These are phyloP conservation scores for Blomia tropicalis DNA, from an alignment of 2,888 invertebrate genomes.

Conservation along the genomic window DNA sequence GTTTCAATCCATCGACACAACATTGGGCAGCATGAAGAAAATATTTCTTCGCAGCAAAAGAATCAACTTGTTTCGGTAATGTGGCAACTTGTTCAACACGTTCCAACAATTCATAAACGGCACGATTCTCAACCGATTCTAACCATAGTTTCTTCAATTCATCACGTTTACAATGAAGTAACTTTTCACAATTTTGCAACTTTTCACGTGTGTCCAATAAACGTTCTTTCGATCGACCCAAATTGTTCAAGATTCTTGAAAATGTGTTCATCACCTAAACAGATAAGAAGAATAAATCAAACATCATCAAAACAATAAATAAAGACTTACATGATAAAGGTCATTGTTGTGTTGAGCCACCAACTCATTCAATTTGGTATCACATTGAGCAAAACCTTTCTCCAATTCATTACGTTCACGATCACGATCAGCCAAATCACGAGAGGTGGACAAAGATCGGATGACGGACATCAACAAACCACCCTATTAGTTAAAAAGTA, in stretches of 20 bases:
- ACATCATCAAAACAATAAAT: not conserved
- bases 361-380: constrained; percentile 67
- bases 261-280: constrained; percentile 46
- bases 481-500: constrained; percentile 29
- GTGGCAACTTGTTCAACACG: constrained; percentile 66
- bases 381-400: constrained; percentile 78
- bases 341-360: constrained; percentile 41
- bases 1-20: constrained; percentile 41
- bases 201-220: constrained; percentile 63
- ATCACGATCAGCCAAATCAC: constrained; percentile 69
- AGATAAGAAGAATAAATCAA: not conserved
- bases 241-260: constrained; percentile 54
- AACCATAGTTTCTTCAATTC: constrained; percentile 84
- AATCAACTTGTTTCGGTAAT: constrained; percentile 52
- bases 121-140: constrained; percentile 87
- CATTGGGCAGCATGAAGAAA: constrained; percentile 42
- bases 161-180: constrained; percentile 74
- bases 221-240: constrained; percentile 57
- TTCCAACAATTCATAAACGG: constrained; percentile 67
- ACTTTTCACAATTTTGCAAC: constrained; percentile 60
- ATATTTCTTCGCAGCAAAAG: constrained; percentile 43
- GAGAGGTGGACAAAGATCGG: constrained; percentile 71
- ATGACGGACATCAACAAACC: constrained; percentile 71
- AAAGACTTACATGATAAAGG: constrained; percentile 17
- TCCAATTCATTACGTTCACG: constrained; percentile 83